These are phyloP conservation scores for Hydrozoanthus gracilis DNA, from an alignment of 92 coral and sea anemone species.

Conservation along the genomic window DNA sequence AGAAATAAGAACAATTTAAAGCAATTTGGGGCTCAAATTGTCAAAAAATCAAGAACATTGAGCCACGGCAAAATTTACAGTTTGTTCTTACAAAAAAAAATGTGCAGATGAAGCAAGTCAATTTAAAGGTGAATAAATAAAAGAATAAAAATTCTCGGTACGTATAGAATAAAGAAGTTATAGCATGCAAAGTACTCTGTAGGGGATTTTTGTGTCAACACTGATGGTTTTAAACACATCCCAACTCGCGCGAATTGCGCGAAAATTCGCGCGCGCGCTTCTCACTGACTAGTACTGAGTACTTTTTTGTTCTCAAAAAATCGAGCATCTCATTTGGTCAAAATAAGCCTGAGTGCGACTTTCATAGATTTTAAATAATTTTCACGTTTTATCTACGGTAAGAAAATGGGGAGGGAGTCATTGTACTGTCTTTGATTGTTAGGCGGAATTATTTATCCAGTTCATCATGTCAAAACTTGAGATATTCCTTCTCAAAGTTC, in stretches of 20 bases:
- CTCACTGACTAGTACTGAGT: background rate
- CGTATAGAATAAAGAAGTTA: no score
- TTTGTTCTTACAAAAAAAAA: no score
- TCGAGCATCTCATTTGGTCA: background rate
- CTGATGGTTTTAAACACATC: background rate
- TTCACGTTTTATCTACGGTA: background rate
- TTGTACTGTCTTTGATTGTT: background rate
- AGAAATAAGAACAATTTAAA: no score
- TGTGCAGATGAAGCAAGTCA: no score
- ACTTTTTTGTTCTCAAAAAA: background rate
- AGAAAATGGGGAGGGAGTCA: background rate
- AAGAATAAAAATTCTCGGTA: no score
- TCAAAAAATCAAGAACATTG: no score
- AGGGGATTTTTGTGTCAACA: background rate
- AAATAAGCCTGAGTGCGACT: background rate
- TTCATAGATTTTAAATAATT: background rate
- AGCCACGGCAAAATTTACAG: no score
- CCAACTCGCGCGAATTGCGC: background rate
- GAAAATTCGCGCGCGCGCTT: background rate
- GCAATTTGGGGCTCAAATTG: no score
- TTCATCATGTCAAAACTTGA: slow-evolving; percentile 71
- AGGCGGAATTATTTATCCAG: background rate
- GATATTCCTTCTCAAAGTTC: slow-evolving; percentile 77
- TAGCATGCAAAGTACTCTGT: no score
- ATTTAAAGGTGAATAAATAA: no score